Base-by-base conservation (phyloP, 2,113 vertebrate species). In the Ariopsis seemanni region DNA sequence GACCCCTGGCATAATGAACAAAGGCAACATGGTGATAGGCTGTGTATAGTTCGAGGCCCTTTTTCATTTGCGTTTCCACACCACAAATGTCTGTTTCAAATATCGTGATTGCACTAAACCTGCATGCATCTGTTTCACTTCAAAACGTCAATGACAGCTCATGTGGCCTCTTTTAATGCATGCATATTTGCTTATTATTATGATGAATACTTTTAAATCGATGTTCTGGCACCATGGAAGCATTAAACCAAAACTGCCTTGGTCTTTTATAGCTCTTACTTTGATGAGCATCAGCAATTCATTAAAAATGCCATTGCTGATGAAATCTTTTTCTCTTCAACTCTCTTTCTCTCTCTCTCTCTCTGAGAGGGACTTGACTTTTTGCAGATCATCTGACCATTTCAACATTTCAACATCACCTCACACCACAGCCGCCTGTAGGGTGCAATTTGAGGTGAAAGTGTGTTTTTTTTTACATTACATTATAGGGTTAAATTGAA, bases 381-480 rank as follows among this genome's bases (percentile, higher is more conserved):
- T 55, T 92, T 94, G 90, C 93, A 93, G 91, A 84, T 93, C 91
- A 92, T 90, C 90, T 93, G 93, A 91, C 88, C 88, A 86, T 67
- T 88, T 90, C 82, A 89, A 90, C 88, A 86, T 67, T 88, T 90
- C 82, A 89, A 90, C 92, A 93, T 94, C 93, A 48, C n/a, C 93
- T 92, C 92, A 34, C 15, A 20, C 78, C 53, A 4, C 17, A 1
- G 25, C 12, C 5, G 27, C 52, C 22, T 77, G 48, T 27, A 18
- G 77, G 77, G 53, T 30, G 77, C n/a, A 80, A 80, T 18, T 14
- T 58, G 27, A 58, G 53, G 27, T 80, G 53, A 80, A 58, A 20
- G 53, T 10, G 22, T 53, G 22, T 55, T 75, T 14, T n/a, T 50
- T 53, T 4, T 53, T 22, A 53, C 48, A 4, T 25, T 50, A 42